Evolutionary conservation across 1,140 invertebrate genomes (phyloP).

Genomic region (Teleogryllus occipitalis): DNA sequence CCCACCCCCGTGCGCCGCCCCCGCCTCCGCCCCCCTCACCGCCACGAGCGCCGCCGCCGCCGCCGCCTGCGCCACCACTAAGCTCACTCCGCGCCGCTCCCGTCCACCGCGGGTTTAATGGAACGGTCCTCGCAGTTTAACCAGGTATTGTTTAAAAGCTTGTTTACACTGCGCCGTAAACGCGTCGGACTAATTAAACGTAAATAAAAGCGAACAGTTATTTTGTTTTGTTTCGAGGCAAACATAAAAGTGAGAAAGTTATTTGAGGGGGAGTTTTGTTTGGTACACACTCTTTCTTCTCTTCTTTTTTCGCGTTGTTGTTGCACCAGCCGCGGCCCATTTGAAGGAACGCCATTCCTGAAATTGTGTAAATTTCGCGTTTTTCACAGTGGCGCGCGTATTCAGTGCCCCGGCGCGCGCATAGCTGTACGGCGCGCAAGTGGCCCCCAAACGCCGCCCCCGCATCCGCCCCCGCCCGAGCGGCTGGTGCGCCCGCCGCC

Average conservation of each 20-base stretch:
- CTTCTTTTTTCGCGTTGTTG: background rate
- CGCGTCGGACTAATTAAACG: background rate
- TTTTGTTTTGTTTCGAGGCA: background rate
- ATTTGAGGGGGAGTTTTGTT: background rate
- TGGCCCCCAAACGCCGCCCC: background rate
- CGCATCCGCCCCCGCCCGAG: no score
- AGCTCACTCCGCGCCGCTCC: background rate
- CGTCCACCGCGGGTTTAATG: background rate
- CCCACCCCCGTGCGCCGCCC: no score
- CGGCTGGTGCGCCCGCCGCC: background rate
- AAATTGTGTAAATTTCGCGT: background rate
- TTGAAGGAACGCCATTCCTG: constrained; percentile 3
- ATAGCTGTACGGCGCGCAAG: background rate
- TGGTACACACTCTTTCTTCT: background rate
- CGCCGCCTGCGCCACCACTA: no score
- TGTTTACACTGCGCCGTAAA: background rate
- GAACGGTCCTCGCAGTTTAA: background rate
- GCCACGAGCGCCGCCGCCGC: no score
- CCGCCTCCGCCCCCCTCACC: no score
- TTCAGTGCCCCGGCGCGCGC: background rate
- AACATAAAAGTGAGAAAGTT: background rate
- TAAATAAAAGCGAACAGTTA: constrained; percentile 2
- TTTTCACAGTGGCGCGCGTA: background rate
- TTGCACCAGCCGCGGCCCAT: background rate
- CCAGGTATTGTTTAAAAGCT: background rate